Evolutionary conservation across 2,113 vertebrate genomes (phyloP).

Genomic region (Ammodytes dubius): DNA sequence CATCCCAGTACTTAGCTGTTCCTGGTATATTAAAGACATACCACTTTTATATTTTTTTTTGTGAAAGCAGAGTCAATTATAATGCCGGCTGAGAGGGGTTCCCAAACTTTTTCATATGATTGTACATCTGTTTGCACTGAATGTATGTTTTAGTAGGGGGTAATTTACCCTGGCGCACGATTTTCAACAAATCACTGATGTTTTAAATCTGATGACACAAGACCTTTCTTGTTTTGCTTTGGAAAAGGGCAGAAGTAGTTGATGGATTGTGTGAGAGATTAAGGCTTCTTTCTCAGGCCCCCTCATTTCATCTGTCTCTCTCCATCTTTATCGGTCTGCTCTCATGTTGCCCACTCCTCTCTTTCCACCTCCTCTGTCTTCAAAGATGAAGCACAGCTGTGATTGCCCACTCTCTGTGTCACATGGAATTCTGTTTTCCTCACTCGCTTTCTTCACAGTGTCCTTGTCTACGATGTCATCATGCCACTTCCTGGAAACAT

Average conservation of each 20-base stretch:
- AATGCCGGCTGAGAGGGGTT: too few species aligned
- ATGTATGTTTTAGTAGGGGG: neutral
- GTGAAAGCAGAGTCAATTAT: too few species aligned
- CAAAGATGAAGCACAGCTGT: constrained; percentile 32
- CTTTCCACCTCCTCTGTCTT: constrained; percentile 23
- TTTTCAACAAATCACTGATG: constrained; percentile 27
- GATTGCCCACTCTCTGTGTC: constrained; percentile 1
- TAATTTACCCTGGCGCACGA: neutral
- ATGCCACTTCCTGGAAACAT: neutral
- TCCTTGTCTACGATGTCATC: constrained; percentile 1
- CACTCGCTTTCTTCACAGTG: neutral
- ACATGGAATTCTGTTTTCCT: constrained; percentile 10
- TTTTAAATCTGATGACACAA: constrained; percentile 19
- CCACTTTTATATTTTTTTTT: too few species aligned
- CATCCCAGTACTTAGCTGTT: too few species aligned
- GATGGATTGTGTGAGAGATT: constrained; percentile 18
- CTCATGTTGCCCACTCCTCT: constrained; percentile 38
- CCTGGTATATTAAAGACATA: too few species aligned
- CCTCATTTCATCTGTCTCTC: constrained; percentile 36
- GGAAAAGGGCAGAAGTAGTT: constrained; percentile 22
- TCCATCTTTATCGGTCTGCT: constrained; percentile 3
- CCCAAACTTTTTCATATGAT: too few species aligned
- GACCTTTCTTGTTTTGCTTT: constrained; percentile 31
- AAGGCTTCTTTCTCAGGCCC: constrained; percentile 44
- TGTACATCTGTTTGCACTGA: neutral